These are phyloP conservation scores for Trichogramma pretiosum DNA, from an alignment of 1,140 invertebrate genomes.

Conservation along the genomic window DNA sequence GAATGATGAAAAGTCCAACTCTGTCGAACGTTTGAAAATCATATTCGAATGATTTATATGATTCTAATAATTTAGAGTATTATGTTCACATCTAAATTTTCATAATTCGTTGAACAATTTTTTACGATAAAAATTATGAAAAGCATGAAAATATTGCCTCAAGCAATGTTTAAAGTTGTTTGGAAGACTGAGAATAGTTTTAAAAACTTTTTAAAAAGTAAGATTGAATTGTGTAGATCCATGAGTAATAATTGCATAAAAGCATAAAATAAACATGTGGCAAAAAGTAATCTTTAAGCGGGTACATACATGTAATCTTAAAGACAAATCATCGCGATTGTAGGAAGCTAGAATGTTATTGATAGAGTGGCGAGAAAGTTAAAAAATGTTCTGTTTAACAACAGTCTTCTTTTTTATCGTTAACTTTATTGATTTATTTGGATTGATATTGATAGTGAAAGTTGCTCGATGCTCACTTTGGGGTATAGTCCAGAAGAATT, in stretches of 20 bases:
- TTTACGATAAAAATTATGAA: too few relatives aligned
- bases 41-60: neutral
- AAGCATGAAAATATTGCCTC: constrained; percentile 10
- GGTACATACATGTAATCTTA: neutral
- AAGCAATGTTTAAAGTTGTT: constrained; percentile 9
- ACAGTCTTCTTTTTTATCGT: too few relatives aligned
- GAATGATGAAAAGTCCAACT: neutral
- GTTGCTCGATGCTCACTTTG: too few relatives aligned
- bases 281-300: neutral
- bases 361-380: too few relatives aligned
- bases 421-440: too few relatives aligned
- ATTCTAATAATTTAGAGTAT: neutral
- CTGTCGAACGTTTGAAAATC: neutral
- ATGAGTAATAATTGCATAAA: neutral
- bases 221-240: neutral
- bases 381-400: too few relatives aligned
- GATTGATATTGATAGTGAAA: too few relatives aligned
- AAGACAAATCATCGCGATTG: constrained; percentile 4
- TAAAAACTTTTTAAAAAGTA: constrained; percentile 11
- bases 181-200: constrained; percentile 21
- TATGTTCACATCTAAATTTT: neutral
- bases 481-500: too few relatives aligned
- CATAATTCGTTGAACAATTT: too few relatives aligned
- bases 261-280: neutral
- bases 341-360: too few relatives aligned